phyloP scores from a whole-genome alignment of 2,797 vertebrate species.

The Tauraco hartlaubi region DNA sequence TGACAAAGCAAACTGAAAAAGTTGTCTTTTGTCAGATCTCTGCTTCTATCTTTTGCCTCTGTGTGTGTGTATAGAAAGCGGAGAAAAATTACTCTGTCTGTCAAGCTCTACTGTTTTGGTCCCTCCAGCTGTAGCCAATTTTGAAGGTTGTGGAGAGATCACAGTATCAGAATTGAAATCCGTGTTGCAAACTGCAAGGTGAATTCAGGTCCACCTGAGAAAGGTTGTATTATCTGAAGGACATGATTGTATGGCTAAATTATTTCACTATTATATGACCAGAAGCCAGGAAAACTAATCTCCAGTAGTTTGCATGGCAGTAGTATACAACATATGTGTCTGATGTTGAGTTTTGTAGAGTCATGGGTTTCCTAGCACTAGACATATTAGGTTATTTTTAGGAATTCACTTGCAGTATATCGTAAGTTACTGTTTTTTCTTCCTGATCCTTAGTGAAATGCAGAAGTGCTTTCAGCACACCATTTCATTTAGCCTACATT shows the following conservation, averaged over 20 bases:
- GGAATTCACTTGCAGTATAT: neutral
- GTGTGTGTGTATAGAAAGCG: neutral
- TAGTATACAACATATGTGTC: rapidly evolving
- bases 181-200: neutral
- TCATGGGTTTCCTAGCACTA: neutral
- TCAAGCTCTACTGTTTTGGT: neutral
- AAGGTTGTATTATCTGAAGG: neutral
- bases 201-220: neutral
- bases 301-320: neutral
- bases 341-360: neutral
- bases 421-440: neutral
- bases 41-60: neutral
- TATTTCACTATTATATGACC: neutral
- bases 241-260: neutral
- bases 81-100: neutral
- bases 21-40: neutral
- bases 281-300: neutral
- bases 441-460: neutral
- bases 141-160: neutral
- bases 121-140: neutral
- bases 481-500: neutral
- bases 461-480: neutral
- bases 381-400: neutral
- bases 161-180: neutral
- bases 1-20: neutral